phyloP scores from a whole-genome alignment of 2,888 invertebrate species.

The Thecophora atra region DNA sequence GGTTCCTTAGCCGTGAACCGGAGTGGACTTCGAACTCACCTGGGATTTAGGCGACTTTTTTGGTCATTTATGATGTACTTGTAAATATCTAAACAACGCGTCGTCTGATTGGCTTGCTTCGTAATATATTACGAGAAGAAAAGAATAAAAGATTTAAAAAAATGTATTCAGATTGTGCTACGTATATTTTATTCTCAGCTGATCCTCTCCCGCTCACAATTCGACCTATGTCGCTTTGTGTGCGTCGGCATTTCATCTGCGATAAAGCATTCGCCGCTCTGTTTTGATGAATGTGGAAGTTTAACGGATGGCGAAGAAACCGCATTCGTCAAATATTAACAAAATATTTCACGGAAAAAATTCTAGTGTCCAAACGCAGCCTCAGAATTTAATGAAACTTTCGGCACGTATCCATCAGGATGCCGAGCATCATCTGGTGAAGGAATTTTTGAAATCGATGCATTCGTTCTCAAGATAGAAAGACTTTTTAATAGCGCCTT shows the following conservation, averaged over 20 bases:
- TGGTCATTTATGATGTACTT: no score
- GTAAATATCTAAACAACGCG: no score
- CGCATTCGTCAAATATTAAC: conserved; percentile 43
- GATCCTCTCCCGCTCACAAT: neutral
- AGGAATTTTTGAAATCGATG: conserved; percentile 42
- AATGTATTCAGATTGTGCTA: no score
- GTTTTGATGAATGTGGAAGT: neutral
- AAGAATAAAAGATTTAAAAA: no score
- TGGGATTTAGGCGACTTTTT: no score
- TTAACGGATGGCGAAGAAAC: neutral
- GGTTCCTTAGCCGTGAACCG: no score
- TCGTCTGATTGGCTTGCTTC: no score
- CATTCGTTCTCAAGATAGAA: conserved; percentile 38
- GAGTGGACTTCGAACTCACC: no score
- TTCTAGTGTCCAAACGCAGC: conserved; percentile 42
- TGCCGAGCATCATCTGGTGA: conserved; percentile 14
- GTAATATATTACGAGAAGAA: no score
- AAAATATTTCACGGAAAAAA: conserved; percentile 52
- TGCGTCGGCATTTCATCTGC: neutral
- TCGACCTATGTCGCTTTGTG: conserved; percentile 6
- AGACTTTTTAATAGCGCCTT: conserved; percentile 42
- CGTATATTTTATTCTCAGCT: neutral
- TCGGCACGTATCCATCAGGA: neutral
- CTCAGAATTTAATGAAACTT: conserved; percentile 46
- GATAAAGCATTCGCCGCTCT: conserved; percentile 4